Evolutionary conservation across 2,888 invertebrate species (phyloP), one percentile per base, ranked within the genome.

Genomic region (Blera fallax): DNA sequence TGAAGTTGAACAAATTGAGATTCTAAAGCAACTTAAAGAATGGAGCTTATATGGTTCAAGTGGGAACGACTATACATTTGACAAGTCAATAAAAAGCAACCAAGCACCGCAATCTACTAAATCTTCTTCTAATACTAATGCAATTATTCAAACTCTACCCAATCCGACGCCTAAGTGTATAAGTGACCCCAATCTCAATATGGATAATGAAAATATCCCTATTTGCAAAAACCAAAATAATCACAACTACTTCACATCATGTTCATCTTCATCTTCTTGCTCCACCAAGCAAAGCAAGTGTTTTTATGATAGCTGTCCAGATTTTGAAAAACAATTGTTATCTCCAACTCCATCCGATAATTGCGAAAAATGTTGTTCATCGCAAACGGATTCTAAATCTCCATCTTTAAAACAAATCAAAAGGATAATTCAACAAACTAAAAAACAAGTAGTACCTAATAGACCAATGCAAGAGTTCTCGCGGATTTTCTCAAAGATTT

Each of bases 31-130:
- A 87, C 87, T 92, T 1, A 91, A 90, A 88, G 92, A 92, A 81
- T 92, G 92, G 92, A 92, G 92, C 88, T 87, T 91, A 37, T 90
- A 89, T 88, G 92, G 92, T 64, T 89, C 90, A 64, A 87, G 88
- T 29, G 91, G 90, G 70, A 89, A 90, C 82, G 90, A 91, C 82
- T 90, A 89, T 56, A 5, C 24, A 32, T 58, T 60, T 6, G 43
- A 73, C 87, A 90, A 78, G 87, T 89, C 8, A 10, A 27, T 18
- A 18, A 34, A 11, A 45, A 40, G 14, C 11, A 24, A 67, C 2
- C 0, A 54, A 74, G 6, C n/a, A 37, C 10, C 16, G 32, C 4
- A 11, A 87, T 34, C 48, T 60, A 76, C 29, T 7, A 43, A 29
- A 21, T 14, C 34, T 34, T 14, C 34, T 34, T 14, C 29, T 18